Percentiles rank a stretch among this genome's conserved stretches.
phyloP scores from a whole-genome alignment of 2,888 invertebrate species.

The Himalopsyche japonica region DNA sequence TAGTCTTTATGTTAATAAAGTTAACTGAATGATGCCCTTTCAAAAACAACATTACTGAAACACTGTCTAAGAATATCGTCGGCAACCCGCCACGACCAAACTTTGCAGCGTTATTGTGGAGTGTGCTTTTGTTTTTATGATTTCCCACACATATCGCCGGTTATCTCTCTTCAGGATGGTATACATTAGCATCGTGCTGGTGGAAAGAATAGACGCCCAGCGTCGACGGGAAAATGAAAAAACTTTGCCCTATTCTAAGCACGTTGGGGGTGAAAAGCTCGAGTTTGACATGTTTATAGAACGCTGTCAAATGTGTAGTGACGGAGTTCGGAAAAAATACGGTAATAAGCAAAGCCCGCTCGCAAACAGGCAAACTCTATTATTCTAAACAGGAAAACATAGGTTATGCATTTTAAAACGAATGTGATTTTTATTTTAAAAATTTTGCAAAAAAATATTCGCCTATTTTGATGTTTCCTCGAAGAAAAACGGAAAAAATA shows the following conservation, averaged over 20 bases:
- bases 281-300: neutral
- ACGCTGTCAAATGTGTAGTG: neutral
- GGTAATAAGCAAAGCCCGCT: neutral
- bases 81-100: neutral
- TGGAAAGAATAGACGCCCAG: neutral
- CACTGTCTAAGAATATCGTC: neutral
- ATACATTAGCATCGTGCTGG: neutral
- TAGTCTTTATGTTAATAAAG: too few species aligned
- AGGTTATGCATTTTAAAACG: too few species aligned
- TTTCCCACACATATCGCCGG: neutral
- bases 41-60: neutral
- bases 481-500: too few species aligned
- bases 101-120: neutral
- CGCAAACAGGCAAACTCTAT: neutral
- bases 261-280: neutral
- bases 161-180: neutral
- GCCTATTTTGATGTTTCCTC: too few species aligned
- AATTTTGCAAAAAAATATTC: too few species aligned
- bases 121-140: slow-evolving; percentile 16
- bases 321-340: neutral
- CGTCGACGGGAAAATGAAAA: neutral
- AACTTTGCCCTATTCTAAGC: neutral
- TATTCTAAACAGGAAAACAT: too few species aligned
- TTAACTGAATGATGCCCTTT: too few species aligned
- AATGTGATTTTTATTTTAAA: too few species aligned